Percentiles rank a stretch among this genome's conserved stretches.
These are phyloP conservation scores for Papilio aristodemus DNA, from an alignment of 1,140 invertebrate species.

Conservation along the genomic window DNA sequence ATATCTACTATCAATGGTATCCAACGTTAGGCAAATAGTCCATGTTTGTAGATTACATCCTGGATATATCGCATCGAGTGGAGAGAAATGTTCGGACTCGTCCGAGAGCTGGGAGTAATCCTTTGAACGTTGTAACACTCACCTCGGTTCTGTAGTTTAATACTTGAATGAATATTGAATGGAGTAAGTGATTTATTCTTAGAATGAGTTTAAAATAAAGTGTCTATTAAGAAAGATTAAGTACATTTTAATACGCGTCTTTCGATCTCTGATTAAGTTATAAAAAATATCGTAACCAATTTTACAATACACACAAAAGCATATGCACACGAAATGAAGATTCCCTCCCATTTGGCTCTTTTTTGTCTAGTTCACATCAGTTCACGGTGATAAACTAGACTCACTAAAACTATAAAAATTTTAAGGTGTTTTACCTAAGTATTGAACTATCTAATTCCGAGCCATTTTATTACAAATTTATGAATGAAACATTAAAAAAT, in stretches of 20 bases:
- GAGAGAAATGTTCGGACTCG: background rate
- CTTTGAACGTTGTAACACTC: background rate
- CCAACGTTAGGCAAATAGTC: background rate
- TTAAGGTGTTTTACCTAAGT: background rate
- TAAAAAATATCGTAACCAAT: too few species aligned
- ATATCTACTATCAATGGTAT: background rate
- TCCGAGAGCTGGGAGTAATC: background rate
- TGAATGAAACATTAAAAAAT: slow-evolving; percentile 22
- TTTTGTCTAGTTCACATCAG: too few species aligned
- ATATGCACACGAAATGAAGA: too few species aligned
- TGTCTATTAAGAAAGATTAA: too few species aligned
- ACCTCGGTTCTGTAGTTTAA: background rate
- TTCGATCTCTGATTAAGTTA: too few species aligned
- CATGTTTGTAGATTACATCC: slow-evolving; percentile 8
- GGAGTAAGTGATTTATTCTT: background rate
- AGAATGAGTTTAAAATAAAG: too few species aligned
- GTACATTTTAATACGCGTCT: too few species aligned
- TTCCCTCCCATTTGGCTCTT: too few species aligned
- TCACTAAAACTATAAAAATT: too few species aligned
- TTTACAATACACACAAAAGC: too few species aligned
- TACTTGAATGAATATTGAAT: background rate
- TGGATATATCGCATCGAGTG: background rate
- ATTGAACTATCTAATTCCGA: background rate
- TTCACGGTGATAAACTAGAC: too few species aligned
- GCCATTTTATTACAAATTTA: background rate